Conservation (phyloP, 2,888 invertebrate genomes). For the Harpagoxenus sublaevis region DNA sequence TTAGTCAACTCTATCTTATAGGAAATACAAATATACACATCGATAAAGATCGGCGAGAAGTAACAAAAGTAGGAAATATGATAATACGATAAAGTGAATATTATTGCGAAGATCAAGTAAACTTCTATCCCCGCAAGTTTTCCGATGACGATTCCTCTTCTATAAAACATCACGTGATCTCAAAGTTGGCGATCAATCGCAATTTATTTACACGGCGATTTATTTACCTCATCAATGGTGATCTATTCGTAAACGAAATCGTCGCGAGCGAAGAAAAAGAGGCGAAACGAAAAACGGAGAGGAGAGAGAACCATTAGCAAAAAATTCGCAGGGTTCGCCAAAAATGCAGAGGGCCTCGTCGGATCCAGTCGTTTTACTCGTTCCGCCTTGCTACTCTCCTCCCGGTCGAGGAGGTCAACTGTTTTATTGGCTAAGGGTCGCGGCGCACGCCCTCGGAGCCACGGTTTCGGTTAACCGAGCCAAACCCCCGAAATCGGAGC, state of each 20-base stretch:
- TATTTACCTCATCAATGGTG: not conserved
- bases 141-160: slow-evolving; percentile 15
- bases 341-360: slow-evolving; percentile 62
- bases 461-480: slow-evolving; percentile 81
- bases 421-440: slow-evolving; percentile 78
- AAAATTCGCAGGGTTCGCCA: slow-evolving; percentile 61
- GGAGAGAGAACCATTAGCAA: slow-evolving; percentile 56
- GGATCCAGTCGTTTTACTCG: slow-evolving; percentile 51
- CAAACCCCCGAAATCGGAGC: slow-evolving; percentile 79
- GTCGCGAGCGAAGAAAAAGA: slow-evolving; percentile 59
- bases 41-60: slow-evolving; percentile 7
- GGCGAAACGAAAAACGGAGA: slow-evolving; percentile 70
- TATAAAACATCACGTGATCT: not conserved
- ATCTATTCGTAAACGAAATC: slow-evolving; percentile 35
- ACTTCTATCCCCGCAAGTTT: slow-evolving; percentile 5
- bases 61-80: not conserved
- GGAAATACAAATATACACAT: not conserved
- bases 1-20: not conserved
- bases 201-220: slow-evolving; percentile 30
- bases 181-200: slow-evolving; percentile 24
- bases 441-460: slow-evolving; percentile 78
- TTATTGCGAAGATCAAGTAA: not conserved
- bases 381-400: slow-evolving; percentile 67
- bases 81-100: not conserved
- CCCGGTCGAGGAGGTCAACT: slow-evolving; percentile 76